Percentiles rank a stretch among this genome's conserved stretches.
These are phyloP conservation scores for Gymnocypris eckloni DNA, from an alignment of 2,797 vertebrate species.

Conservation along the genomic window DNA sequence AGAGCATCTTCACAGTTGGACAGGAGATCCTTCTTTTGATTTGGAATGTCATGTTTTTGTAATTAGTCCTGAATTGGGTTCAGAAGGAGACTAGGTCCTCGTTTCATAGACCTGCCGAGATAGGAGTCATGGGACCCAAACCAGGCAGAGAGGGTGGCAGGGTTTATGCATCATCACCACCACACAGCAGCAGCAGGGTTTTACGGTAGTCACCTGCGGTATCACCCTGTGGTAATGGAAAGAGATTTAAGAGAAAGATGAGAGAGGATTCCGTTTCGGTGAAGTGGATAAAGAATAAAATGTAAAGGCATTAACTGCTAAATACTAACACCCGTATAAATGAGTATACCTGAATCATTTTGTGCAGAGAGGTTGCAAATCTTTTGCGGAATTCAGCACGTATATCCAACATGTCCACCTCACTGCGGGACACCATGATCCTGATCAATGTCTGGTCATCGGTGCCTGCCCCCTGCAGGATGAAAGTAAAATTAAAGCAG, in stretches of 20 bases:
- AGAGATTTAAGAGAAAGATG: constrained; percentile 22
- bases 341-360: constrained; percentile 85
- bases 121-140: constrained; percentile 6
- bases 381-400: constrained; percentile 83
- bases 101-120: neutral
- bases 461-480: constrained; percentile 84
- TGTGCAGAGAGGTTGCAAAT: constrained; percentile 87
- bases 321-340: neutral
- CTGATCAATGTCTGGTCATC: constrained; percentile 91
- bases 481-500: constrained; percentile 2
- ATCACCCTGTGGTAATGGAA: constrained; percentile 81
- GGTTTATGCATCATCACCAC: constrained; percentile 83
- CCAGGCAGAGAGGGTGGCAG: neutral
- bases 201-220: constrained; percentile 90
- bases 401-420: constrained; percentile 91
- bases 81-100: neutral
- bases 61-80: constrained; percentile 43
- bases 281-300: too few relatives aligned
- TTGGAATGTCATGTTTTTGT: constrained; percentile 5
- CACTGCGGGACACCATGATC: constrained; percentile 89
- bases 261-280: neutral
- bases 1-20: neutral
- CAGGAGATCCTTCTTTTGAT: constrained; percentile 3
- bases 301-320: neutral
- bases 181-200: constrained; percentile 87